Percentiles rank a stretch among this genome's conserved stretches.
Conservation (phyloP, 2,113 vertebrate genomes). For the Theristicus caerulescens region DNA sequence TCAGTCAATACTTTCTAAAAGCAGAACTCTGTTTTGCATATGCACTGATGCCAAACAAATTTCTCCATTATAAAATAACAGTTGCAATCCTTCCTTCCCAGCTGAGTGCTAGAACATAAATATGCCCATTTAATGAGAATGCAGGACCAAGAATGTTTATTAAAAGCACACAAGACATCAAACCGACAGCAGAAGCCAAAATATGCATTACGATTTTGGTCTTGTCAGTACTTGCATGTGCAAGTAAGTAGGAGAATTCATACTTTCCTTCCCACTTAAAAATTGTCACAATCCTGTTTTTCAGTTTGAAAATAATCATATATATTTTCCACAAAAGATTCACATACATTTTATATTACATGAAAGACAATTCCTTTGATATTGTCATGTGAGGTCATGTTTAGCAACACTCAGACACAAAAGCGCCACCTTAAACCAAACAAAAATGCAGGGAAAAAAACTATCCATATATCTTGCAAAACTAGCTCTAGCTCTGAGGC, state of each 20-base stretch:
- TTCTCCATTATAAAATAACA: not conserved
- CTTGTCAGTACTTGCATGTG: not conserved
- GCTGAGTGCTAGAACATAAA: not conserved
- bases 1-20: not conserved
- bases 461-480: not conserved
- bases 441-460: rapidly evolving
- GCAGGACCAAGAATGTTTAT: not conserved
- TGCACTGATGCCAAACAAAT: not conserved
- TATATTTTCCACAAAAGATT: not conserved
- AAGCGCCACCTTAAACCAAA: not conserved
- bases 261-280: not conserved
- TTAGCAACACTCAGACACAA: not conserved
- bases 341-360: not conserved
- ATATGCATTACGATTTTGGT: not conserved
- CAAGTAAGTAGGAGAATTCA: not conserved
- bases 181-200: not conserved
- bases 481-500: not conserved
- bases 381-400: not conserved
- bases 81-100: not conserved
- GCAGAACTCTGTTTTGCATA: not conserved
- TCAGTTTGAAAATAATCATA: not conserved
- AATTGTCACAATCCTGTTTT: not conserved
- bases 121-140: not conserved
- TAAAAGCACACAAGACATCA: not conserved
- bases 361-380: not conserved